Evolutionary conservation across 2,113 vertebrate genomes (phyloP).

Genomic region (Gallinago jamesoni): DNA sequence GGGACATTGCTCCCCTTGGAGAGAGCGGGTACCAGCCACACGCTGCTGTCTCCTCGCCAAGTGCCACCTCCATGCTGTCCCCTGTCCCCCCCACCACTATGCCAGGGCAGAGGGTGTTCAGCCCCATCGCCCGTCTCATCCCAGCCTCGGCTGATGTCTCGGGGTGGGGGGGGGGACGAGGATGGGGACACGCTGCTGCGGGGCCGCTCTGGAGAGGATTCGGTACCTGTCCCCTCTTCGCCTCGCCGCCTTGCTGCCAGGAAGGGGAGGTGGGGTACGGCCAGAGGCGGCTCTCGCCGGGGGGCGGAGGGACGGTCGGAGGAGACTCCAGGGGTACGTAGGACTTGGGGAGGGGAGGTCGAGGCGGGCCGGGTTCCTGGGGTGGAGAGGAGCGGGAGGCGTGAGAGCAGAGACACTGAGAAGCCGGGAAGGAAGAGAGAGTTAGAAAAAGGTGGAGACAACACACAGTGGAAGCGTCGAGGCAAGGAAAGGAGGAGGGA

Average conservation of each 20-base stretch:
- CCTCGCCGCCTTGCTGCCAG: constrained; percentile 79
- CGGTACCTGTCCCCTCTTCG: constrained; percentile 83
- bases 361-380: constrained; percentile 91
- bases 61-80: not conserved
- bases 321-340: constrained; percentile 91
- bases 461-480: not conserved
- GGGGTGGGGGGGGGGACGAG: not conserved
- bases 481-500: not conserved
- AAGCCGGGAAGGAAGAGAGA: constrained; percentile 68
- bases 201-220: not conserved
- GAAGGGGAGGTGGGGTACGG: constrained; percentile 83
- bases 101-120: not conserved
- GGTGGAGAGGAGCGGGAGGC: constrained; percentile 73
- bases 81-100: not conserved
- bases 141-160: not conserved
- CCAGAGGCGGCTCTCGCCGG: constrained; percentile 89
- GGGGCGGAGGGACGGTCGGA: constrained; percentile 82
- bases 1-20: not conserved
- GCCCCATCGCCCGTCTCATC: not conserved
- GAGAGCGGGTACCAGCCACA: not conserved
- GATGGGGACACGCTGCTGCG: not conserved
- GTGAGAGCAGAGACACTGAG: constrained; percentile 66
- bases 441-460: constrained; percentile 56
- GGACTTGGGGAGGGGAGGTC: constrained; percentile 96
- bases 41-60: not conserved